These are phyloP conservation scores for Hypena proboscidalis DNA, from an alignment of 2,888 invertebrate genomes.

Conservation along the genomic window DNA sequence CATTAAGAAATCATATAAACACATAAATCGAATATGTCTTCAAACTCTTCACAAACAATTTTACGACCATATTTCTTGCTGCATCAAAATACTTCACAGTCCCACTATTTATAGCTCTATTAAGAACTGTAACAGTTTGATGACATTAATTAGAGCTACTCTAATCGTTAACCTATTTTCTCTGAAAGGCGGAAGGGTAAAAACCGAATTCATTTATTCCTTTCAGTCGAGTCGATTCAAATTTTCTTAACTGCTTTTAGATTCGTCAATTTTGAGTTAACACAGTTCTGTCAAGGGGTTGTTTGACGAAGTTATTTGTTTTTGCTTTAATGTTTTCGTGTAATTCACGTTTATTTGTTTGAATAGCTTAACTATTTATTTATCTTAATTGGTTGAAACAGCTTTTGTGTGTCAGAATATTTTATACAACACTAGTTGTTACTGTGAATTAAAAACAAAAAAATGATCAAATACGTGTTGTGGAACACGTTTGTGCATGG, in stretches of 20 bases:
- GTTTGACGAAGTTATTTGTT: slow-evolving; percentile 9
- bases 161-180: slow-evolving; percentile 75
- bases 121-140: slow-evolving; percentile 50
- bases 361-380: no score
- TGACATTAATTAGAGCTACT: slow-evolving; percentile 68
- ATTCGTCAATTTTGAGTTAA: slow-evolving; percentile 17
- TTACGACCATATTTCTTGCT: slow-evolving; percentile 11
- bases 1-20: no score
- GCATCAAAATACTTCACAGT: slow-evolving; percentile 49
- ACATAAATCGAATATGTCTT: not conserved
- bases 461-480: no score
- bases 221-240: slow-evolving; percentile 29
- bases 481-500: no score
- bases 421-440: no score
- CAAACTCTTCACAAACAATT: not conserved
- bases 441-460: no score
- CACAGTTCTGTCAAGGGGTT: slow-evolving; percentile 4
- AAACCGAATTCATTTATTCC: slow-evolving; percentile 44
- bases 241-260: slow-evolving; percentile 26
- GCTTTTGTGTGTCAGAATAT: no score
- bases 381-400: not conserved
- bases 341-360: slow-evolving; percentile 1
- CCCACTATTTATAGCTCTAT: slow-evolving; percentile 60
- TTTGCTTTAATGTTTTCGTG: slow-evolving; percentile 10
- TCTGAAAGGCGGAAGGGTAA: slow-evolving; percentile 40